Base-by-base conservation (phyloP, 2,888 invertebrate genomes). In the Nymphalis urticae region DNA sequence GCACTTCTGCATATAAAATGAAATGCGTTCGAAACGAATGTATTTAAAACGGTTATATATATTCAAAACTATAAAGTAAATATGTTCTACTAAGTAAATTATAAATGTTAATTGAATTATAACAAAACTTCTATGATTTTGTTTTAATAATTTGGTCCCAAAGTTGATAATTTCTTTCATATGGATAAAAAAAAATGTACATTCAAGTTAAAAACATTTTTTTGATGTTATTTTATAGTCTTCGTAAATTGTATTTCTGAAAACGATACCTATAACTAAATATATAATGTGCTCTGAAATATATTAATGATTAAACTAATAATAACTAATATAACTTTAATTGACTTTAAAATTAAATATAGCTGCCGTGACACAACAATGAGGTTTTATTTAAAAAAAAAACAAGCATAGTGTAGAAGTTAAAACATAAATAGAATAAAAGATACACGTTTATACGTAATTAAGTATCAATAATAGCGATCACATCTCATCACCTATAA, bases 1-100 rank as follows among this genome's bases (percentile, higher is more conserved):
- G n/a, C n/a, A n/a, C n/a, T n/a, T n/a, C n/a, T n/a, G 42, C 58
- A 48, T 58, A 64, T 64, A 69, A 61, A 48, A 50, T 61, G 64
- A 62, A 69, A 56, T 27, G 19, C 2, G 0, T 36, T 17, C 17
- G 10, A n/a, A 47, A 50, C 19, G 17, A 3, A 60, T 51, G 42
- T 21, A 27, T 19, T 51, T 54, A 53, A 36, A 58, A 10, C n/a
- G 8, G 16, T 56, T 27, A 27, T 27, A 27, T n/a, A n/a, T n/a
- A n/a, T n/a, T n/a, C 27, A 36, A 36, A 9, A 36, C 8, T 36
- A 36, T 36, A 42, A 42, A 42, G 13, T 42, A 13, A 42, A 42
- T 42, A 42, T 13, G 10, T 42, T 13, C 13, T 42, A 42, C 13
- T 13, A 2, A 42, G 42, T 9, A 42, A 13, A 42, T 13, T 2